phyloP scores from a whole-genome alignment of 2,888 invertebrate genomes.

The Drosophila setosimentum region DNA sequence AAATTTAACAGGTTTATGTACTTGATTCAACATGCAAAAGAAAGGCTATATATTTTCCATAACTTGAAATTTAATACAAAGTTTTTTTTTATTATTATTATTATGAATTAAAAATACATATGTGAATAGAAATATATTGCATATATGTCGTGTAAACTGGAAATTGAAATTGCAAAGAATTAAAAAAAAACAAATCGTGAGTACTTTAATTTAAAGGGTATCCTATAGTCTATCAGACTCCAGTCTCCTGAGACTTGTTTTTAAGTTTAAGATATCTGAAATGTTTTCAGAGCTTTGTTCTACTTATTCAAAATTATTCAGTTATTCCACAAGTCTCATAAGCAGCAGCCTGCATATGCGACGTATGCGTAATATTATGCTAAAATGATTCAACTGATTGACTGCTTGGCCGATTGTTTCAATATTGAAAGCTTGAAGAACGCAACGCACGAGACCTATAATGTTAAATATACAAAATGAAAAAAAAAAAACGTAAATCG shows the following conservation, averaged over 20 bases:
- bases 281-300: slow-evolving; percentile 17
- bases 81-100: background rate
- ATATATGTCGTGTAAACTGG: background rate
- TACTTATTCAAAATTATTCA: slow-evolving; percentile 31
- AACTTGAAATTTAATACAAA: background rate
- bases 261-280: slow-evolving; percentile 9
- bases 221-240: background rate
- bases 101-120: background rate
- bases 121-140: background rate
- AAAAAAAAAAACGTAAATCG: slow-evolving; percentile 33
- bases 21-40: background rate
- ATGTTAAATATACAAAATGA: background rate
- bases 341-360: slow-evolving; percentile 27
- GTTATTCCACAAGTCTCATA: slow-evolving; percentile 15
- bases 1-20: background rate
- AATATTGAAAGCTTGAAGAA: slow-evolving; percentile 23
- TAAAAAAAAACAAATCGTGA: background rate
- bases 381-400: slow-evolving; percentile 30
- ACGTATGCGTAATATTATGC: slow-evolving; percentile 57
- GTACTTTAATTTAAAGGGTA: slow-evolving; percentile 1
- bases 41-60: background rate
- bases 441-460: slow-evolving; percentile 33
- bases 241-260: slow-evolving; percentile 1
- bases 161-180: background rate
- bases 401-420: slow-evolving; percentile 26